Evolutionary conservation across 2,113 vertebrate genomes (phyloP).

Genomic region (human (Homo sapiens)): DNA sequence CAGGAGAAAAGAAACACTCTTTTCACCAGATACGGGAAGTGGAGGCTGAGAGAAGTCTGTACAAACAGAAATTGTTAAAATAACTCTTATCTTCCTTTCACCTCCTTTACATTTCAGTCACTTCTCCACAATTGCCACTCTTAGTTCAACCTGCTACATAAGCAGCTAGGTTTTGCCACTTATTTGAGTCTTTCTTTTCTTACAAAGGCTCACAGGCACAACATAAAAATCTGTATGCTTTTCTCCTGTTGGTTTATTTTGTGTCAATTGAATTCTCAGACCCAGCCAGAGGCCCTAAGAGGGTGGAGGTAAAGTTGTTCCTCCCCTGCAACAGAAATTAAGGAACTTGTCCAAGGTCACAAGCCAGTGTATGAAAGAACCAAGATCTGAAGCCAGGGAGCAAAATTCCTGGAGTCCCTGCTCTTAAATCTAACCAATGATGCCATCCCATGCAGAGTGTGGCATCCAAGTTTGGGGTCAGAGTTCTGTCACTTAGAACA

Average conservation of each 20-base stretch:
- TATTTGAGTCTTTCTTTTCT: not conserved
- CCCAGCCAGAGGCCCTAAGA: not conserved
- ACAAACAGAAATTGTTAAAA: not conserved
- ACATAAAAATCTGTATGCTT: not conserved
- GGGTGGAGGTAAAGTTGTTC: not conserved
- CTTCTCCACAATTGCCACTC: not conserved
- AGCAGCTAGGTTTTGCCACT: not conserved
- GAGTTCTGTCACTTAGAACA: not conserved
- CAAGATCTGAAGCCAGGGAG: not conserved
- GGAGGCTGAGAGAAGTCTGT: not conserved
- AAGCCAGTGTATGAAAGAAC: not conserved
- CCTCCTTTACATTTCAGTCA: not conserved
- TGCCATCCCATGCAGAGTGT: not conserved
- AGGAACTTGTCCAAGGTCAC: not conserved
- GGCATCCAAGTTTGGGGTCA: not conserved
- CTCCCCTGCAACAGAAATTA: not conserved
- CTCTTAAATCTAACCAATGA: not conserved
- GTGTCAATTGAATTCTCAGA: not conserved
- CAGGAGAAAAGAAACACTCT: not conserved
- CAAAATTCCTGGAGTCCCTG: not conserved
- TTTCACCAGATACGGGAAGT: not conserved
- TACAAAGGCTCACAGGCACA: too few species aligned
- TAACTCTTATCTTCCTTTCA: not conserved
- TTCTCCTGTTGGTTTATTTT: not conserved
- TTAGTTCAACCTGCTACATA: not conserved